Evolutionary conservation across 2,888 invertebrate species (phyloP).

Genomic region (Gymnosoma rotundatum): DNA sequence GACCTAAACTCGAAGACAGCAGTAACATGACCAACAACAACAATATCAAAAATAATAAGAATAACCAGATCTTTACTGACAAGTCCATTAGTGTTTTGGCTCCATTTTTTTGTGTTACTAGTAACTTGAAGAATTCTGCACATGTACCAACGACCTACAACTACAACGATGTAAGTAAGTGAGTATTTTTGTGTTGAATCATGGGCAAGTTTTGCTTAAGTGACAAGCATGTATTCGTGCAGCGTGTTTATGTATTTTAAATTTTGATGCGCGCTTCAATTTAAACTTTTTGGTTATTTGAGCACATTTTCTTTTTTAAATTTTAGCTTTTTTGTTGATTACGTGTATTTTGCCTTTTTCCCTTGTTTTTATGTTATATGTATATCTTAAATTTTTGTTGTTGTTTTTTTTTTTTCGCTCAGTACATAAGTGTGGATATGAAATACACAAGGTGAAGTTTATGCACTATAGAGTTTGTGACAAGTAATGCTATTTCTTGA

Average conservation of each 20-base stretch:
- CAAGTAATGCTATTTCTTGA: no score
- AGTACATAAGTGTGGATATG: not conserved
- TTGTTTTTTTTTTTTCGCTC: not conserved
- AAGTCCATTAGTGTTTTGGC: constrained; percentile 66
- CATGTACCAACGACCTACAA: not conserved
- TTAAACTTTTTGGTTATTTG: constrained; percentile 3
- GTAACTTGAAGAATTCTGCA: not conserved
- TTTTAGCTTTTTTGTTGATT: constrained; percentile 27
- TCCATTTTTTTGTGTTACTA: constrained; percentile 42
- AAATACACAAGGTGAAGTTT: no score
- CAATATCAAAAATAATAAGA: constrained; percentile 17
- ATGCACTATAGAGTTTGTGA: no score
- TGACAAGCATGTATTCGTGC: constrained; percentile 19
- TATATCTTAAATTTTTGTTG: not conserved
- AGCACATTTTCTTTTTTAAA: constrained; percentile 2
- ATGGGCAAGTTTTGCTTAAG: constrained; percentile 5
- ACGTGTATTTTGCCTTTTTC: constrained; percentile 22
- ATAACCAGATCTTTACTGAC: constrained; percentile 63
- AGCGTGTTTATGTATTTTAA: constrained; percentile 28
- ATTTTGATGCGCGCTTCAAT: constrained; percentile 50
- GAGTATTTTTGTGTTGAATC: not conserved
- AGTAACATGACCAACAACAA: not conserved
- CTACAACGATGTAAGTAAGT: not conserved
- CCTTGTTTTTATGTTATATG: no score
- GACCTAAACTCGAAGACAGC: constrained; percentile 6